Evolutionary conservation across 2,113 vertebrate species (phyloP).

Genomic region (Labeo rohita): DNA sequence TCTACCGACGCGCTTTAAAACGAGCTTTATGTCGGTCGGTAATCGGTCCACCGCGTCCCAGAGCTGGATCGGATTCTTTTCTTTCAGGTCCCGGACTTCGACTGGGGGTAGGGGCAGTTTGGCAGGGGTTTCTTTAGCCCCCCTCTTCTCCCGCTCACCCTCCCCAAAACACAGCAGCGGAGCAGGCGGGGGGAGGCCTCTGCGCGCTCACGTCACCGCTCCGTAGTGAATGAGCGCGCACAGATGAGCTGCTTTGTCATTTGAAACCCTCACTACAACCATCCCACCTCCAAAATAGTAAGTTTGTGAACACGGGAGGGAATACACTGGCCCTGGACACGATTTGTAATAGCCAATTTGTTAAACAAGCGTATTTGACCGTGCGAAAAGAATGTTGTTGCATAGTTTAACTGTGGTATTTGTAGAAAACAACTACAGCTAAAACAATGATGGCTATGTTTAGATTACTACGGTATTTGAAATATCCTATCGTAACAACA

Average conservation of each 20-base stretch:
- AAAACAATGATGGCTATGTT: no score
- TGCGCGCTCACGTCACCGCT: constrained; percentile 44
- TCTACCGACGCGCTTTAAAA: not conserved
- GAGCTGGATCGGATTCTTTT: constrained; percentile 61
- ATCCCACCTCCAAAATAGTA: constrained; percentile 8
- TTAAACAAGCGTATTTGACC: not conserved
- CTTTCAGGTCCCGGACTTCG: constrained; percentile 66
- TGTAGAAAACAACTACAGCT: not conserved
- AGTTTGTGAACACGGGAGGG: not conserved
- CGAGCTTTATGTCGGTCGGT: constrained; percentile 4
- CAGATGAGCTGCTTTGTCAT: constrained; percentile 63
- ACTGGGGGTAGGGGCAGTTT: constrained; percentile 57
- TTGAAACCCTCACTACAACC: constrained; percentile 40
- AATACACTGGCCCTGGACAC: not conserved
- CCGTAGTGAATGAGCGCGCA: constrained; percentile 62
- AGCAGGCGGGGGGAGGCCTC: constrained; percentile 39
- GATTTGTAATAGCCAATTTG: not conserved
- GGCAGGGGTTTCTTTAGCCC: constrained; percentile 70
- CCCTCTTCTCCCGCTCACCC: constrained; percentile 55
- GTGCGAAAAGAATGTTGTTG: not conserved
- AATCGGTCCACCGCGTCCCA: constrained; percentile 57
- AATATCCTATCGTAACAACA: no score
- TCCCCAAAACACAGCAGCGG: constrained; percentile 39
- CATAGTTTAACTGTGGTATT: not conserved
- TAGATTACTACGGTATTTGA: no score